Evolutionary conservation across 2,888 invertebrate genomes (phyloP).

Genomic region (Lasioglossum figueresi): DNA sequence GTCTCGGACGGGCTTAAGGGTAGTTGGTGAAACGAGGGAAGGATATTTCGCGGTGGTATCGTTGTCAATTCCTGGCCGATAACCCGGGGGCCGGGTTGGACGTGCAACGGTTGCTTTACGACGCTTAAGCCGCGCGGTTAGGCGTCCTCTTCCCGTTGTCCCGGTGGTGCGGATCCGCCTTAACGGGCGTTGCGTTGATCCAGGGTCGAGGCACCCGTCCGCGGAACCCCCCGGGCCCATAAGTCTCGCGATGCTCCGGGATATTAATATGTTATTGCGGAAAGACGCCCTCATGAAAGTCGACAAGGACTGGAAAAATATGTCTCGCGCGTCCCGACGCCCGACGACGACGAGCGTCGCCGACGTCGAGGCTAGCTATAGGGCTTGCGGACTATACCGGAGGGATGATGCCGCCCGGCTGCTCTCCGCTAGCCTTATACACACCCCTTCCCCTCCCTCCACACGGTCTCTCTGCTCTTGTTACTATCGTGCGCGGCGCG

Average conservation of each 20-base stretch:
- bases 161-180: slow-evolving; percentile 61
- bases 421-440: slow-evolving; percentile 30
- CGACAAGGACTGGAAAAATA: slow-evolving; percentile 83
- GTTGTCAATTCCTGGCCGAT: slow-evolving; percentile 64
- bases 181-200: slow-evolving; percentile 77
- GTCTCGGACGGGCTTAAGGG: slow-evolving; percentile 34
- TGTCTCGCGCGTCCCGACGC: slow-evolving; percentile 76
- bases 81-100: slow-evolving; percentile 59
- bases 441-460: slow-evolving; percentile 45
- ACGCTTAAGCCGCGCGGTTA: slow-evolving; percentile 71
- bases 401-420: slow-evolving; percentile 51
- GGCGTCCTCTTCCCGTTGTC: slow-evolving; percentile 34
- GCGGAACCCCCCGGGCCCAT: slow-evolving; percentile 68
- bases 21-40: slow-evolving; percentile 47
- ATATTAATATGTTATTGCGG: slow-evolving; percentile 84
- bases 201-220: slow-evolving; percentile 74
- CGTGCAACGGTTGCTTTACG: slow-evolving; percentile 81
- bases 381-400: slow-evolving; percentile 47
- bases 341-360: slow-evolving; percentile 35
- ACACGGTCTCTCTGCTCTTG: slow-evolving; percentile 55
- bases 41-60: slow-evolving; percentile 47
- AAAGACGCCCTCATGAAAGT: slow-evolving; percentile 84
- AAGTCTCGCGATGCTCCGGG: slow-evolving; percentile 76
- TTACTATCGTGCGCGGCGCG: slow-evolving; percentile 63
- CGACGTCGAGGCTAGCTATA: slow-evolving; percentile 7